Evolutionary conservation across 92 coral and sea anemone genomes (phyloP).

Genomic region (Phenganax marumi): DNA sequence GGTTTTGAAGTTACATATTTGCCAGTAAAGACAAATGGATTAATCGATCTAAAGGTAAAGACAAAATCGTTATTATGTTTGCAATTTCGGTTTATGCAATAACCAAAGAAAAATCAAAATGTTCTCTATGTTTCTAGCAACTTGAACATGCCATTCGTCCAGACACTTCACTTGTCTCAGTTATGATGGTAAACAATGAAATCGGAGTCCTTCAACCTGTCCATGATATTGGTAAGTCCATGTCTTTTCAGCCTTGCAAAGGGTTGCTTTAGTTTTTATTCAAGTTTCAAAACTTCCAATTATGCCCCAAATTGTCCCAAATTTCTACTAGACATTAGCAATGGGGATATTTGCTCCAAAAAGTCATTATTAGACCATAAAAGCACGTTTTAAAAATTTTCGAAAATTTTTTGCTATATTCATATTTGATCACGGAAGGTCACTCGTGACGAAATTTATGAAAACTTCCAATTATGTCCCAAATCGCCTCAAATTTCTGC

Average conservation of each 20-base stretch:
- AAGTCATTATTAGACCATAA: too few relatives aligned
- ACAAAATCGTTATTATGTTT: neutral
- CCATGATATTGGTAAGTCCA: slow-evolving; percentile 71
- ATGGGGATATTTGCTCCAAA: too few relatives aligned
- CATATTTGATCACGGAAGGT: too few relatives aligned
- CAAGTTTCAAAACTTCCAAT: too few relatives aligned
- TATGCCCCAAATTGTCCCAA: too few relatives aligned
- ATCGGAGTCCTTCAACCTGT: slow-evolving; percentile 92
- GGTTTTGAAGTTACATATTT: slow-evolving; percentile 93
- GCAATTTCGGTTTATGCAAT: neutral
- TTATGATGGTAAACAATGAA: slow-evolving; percentile 93
- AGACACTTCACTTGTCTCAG: slow-evolving; percentile 82
- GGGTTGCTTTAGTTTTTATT: too few relatives aligned
- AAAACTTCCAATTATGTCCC: too few relatives aligned
- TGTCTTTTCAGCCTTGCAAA: neutral
- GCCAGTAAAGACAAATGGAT: slow-evolving; percentile 81
- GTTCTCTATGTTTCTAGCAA: slow-evolving; percentile 51
- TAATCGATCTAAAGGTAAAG: slow-evolving; percentile 78
- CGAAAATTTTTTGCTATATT: too few relatives aligned
- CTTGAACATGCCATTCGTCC: slow-evolving; percentile 79
- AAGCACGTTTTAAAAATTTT: too few relatives aligned
- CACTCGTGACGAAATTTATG: too few relatives aligned
- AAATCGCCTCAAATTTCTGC: too few relatives aligned
- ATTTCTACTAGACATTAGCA: too few relatives aligned
- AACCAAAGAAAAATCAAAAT: neutral